Evolutionary conservation across 92 coral and sea anemone species (phyloP).

Genomic region (Phymanthus crucifer): DNA sequence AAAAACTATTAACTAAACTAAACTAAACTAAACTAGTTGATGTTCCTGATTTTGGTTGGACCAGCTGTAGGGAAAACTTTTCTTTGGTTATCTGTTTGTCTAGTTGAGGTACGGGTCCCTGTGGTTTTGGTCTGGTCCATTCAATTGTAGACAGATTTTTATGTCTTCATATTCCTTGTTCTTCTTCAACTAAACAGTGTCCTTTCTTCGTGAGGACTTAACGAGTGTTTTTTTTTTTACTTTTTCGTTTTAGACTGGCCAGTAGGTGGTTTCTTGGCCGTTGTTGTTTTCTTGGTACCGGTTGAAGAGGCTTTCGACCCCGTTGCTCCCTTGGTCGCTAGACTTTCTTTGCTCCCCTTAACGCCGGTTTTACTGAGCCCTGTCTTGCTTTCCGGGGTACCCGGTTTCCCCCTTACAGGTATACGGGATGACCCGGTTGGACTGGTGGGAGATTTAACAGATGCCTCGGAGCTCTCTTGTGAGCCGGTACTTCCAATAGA

Average conservation of each 20-base stretch:
- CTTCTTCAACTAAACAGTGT: not conserved
- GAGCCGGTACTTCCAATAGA: conserved; percentile 80
- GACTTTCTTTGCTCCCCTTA: conserved; percentile 24
- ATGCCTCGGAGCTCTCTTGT: conserved; percentile 56
- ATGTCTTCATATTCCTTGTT: not conserved
- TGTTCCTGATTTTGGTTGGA: not conserved
- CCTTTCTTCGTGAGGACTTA: not conserved
- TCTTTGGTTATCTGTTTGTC: too few relatives aligned
- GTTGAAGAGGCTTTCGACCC: conserved; percentile 11
- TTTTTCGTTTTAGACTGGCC: conserved; percentile 24
- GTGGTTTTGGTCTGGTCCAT: not conserved
- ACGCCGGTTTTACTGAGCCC: conserved; percentile 29
- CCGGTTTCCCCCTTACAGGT: conserved; percentile 6
- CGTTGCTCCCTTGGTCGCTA: conserved; percentile 1
- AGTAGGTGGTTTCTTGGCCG: conserved; percentile 37
- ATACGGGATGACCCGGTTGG: conserved; percentile 24
- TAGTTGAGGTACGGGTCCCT: not conserved
- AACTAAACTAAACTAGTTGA: not conserved
- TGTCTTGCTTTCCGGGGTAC: conserved; percentile 24
- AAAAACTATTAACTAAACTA: not conserved
- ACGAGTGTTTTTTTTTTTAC: not conserved
- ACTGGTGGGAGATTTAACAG: conserved; percentile 30
- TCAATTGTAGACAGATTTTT: not conserved
- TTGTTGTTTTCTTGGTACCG: conserved; percentile 19
- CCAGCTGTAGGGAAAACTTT: not conserved